These are phyloP conservation scores for Huso huso DNA, from an alignment of 2,797 vertebrate genomes.

Conservation along the genomic window DNA sequence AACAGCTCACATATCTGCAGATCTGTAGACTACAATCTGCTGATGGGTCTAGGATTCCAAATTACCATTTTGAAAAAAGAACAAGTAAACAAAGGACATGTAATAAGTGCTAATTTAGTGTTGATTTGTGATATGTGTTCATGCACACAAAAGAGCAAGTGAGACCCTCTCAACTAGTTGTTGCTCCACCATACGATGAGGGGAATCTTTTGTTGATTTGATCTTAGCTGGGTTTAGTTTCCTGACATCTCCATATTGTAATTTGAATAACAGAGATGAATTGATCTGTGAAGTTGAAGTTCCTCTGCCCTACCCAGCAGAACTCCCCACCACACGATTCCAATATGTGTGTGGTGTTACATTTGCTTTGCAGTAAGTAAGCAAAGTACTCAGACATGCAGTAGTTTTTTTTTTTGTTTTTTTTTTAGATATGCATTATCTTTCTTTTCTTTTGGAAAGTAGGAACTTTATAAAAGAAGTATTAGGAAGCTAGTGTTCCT, in stretches of 20 bases:
- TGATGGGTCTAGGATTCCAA: no score
- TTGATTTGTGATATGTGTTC: no score
- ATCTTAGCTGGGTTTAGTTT: conserved; percentile 1
- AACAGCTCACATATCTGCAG: no score
- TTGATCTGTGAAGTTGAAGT: background rate
- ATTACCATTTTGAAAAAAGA: no score
- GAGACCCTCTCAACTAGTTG: background rate
- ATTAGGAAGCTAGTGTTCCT: no score
- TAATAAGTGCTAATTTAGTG: no score
- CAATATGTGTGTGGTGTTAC: background rate
- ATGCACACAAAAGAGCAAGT: no score
- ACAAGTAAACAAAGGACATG: no score
- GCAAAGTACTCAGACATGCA: background rate
- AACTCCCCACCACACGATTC: background rate
- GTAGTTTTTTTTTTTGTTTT: background rate
- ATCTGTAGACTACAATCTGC: no score
- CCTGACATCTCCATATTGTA: background rate
- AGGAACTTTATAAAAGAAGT: no score
- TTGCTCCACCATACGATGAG: background rate
- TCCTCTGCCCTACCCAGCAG: background rate
- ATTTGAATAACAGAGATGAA: conserved; percentile 4
- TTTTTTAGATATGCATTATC: background rate
- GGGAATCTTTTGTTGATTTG: background rate
- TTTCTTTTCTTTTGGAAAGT: no score
- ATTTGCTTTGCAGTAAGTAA: background rate